Evolutionary conservation across 2,113 vertebrate species (phyloP).

Genomic region (Platysternon megacephalum): DNA sequence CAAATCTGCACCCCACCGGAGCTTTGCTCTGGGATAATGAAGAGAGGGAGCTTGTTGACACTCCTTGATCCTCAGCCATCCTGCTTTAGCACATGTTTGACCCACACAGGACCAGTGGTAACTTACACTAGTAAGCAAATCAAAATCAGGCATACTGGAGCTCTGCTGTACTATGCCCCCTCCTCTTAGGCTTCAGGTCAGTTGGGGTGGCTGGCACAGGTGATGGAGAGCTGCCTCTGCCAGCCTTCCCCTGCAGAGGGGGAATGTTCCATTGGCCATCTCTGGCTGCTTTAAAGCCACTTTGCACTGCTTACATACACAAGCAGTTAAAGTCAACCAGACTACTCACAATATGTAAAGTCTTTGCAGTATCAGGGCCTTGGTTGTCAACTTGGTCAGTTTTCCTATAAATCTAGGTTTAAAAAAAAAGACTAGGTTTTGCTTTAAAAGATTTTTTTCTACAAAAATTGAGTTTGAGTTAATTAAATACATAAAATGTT

Average conservation of each 20-base stretch:
- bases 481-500: neutral
- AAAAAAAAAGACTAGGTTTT: neutral
- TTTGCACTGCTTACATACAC: neutral
- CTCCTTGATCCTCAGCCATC: neutral
- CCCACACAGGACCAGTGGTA: neutral
- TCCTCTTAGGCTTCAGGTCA: neutral
- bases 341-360: neutral
- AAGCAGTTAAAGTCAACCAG: neutral
- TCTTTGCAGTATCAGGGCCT: neutral
- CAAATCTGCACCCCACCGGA: neutral
- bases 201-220: neutral
- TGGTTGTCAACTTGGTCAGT: neutral
- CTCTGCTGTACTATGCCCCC: neutral
- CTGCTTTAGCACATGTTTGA: neutral
- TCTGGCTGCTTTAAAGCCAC: neutral
- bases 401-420: neutral
- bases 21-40: neutral
- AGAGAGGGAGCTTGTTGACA: neutral
- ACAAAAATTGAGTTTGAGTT: neutral
- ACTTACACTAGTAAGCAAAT: neutral
- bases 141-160: neutral
- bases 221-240: neutral
- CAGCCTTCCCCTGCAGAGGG: neutral
- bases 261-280: neutral
- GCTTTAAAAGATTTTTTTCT: neutral